Evolutionary conservation across 2,797 vertebrate species (phyloP), one percentile per base, ranked within the genome.

Genomic region (Aldrovandia affinis): DNA sequence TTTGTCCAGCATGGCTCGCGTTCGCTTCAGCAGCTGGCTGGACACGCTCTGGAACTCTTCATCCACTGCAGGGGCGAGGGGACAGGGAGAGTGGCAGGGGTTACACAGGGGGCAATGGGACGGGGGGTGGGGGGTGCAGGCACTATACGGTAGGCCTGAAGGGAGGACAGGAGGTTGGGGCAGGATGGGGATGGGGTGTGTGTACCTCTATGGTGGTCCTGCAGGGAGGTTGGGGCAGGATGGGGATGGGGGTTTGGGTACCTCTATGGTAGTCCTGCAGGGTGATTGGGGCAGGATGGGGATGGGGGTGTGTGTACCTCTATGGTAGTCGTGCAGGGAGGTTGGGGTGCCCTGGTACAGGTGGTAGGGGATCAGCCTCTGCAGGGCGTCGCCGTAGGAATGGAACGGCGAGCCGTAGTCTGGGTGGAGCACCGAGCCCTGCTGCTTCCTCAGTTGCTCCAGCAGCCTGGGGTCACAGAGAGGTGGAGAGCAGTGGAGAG

Each of bases 1-100:
- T 91, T 99, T 99, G 92, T 98, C 97, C 85, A 99, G 93, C 98
- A 99, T 99, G 79, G 97, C 97, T 91, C 98, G 97, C 0, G 97
- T 98, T 85, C 97, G 94, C 85, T 96, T 97, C 87, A 99, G 92
- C 81, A 99, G 95, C 89, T 97, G 96, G 28, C 95, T 93, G 78
- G 98, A 98, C 63, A 98, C 97, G 0, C 82, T 96, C 92, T 98
- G 97, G 88, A 99, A 99, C 90, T 99, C 98, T 87, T 97, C 97
- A 63, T 99, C 98, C 95, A 98, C 96, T 98, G 89, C 33, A 65
- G 61, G 33, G 36, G 14, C 22, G 22, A 15, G 33, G 47, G 36
- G 77, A 30, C 6, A 57, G 78, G 15, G 9, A 30, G 50, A 30
- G 52, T 83, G 0, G 55, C 2, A 15, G 18, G 55, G 18, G 50